Conservation (phyloP, 2,797 vertebrate species). For the Cheirogaleus major region DNA sequence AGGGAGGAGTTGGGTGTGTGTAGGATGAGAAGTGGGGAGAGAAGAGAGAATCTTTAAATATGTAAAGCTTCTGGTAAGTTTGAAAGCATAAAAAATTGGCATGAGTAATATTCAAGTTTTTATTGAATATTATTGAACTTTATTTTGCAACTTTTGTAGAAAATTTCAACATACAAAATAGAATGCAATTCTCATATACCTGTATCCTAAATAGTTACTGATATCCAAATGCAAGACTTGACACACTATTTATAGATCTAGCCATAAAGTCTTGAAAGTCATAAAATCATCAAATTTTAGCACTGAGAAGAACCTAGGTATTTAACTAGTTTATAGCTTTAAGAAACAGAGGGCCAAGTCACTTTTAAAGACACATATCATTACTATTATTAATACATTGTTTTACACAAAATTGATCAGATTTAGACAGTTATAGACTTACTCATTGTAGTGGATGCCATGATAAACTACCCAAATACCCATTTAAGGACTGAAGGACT, state of each 20-base stretch:
- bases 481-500: neutral
- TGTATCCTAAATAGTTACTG: neutral
- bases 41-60: neutral
- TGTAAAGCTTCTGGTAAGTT: neutral
- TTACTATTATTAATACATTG: neutral
- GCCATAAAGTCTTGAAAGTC: neutral
- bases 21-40: neutral
- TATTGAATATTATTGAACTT: neutral
- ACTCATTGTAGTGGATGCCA: neutral
- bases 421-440: neutral
- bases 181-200: neutral
- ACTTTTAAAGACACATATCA: neutral
- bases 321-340: neutral
- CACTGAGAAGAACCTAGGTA: neutral
- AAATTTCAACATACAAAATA: neutral
- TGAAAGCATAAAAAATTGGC: neutral
- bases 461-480: neutral
- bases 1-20: neutral
- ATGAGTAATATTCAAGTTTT: neutral
- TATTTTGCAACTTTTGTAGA: neutral
- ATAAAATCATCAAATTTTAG: constrained; percentile 39
- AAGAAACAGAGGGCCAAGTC: neutral
- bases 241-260: neutral
- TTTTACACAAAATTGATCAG: neutral
- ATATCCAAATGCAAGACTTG: neutral